Conservation (phyloP, 2,888 invertebrate genomes). For the Cenopis cana region DNA sequence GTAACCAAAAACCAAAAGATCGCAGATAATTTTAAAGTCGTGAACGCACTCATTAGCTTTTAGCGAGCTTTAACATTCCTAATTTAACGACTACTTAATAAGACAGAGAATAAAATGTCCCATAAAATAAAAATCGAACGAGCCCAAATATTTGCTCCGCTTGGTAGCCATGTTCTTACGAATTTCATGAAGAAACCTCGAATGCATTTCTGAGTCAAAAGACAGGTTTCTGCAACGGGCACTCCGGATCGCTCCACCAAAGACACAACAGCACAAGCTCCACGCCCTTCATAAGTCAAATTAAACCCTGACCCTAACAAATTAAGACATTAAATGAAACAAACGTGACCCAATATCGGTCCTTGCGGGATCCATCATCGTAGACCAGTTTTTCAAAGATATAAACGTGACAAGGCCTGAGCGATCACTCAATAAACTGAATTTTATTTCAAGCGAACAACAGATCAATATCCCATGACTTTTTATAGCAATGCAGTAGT, state of each 20-base stretch:
- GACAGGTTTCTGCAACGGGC: constrained; percentile 79
- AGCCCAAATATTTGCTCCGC: constrained; percentile 54
- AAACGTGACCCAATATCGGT: constrained; percentile 54
- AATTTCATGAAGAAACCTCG: constrained; percentile 72
- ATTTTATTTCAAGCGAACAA: constrained; percentile 75
- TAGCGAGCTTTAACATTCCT: constrained; percentile 37
- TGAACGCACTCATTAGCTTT: constrained; percentile 38
- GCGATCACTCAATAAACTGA: constrained; percentile 79
- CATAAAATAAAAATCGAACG: constrained; percentile 40
- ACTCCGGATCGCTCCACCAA: constrained; percentile 69
- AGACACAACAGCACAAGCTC: constrained; percentile 55
- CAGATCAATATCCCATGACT: constrained; percentile 75
- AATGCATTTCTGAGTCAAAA: constrained; percentile 69
- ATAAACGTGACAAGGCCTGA: constrained; percentile 76
- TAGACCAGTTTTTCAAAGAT: constrained; percentile 67
- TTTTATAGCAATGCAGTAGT: constrained; percentile 60
- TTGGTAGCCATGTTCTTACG: constrained; percentile 64
- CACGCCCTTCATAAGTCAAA: constrained; percentile 53
- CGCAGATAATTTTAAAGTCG: constrained; percentile 34
- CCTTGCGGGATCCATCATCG: constrained; percentile 66
- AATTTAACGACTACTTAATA: constrained; percentile 37
- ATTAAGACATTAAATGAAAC: constrained; percentile 64
- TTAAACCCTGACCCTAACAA: constrained; percentile 60
- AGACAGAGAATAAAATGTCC: constrained; percentile 38
- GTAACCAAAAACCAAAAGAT: constrained; percentile 19